Evolutionary conservation across 1,140 invertebrate species (phyloP), one percentile per base, ranked within the genome.

Genomic region (Eubasilissa regina): DNA sequence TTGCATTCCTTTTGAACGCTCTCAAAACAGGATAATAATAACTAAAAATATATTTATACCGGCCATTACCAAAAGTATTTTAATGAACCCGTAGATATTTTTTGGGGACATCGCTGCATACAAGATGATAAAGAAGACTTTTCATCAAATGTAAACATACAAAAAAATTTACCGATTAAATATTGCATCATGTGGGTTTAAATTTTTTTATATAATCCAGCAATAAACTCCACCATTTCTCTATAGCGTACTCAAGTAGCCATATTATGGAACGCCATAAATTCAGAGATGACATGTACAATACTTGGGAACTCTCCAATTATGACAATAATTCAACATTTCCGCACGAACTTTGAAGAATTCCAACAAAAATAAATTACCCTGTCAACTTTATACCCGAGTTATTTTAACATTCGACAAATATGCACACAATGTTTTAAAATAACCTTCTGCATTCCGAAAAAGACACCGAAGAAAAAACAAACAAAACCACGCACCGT

Each of bases 351-450:
- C 25, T 35, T 35, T 56, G 56, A 35, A 62, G 47, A 66, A 77
- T 68, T 68, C 13, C 13, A 77, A 66, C 64, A 68, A 53, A 77
- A 77, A 68, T 77, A 77, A 76, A 64, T 62, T n/a, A 66, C 25
- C 25, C 25, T 35, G 25, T 35, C 25, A 35, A 35, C 25, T 35
- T 35, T 35, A n/a, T n/a, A 19, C 15, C 0, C 13, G 25, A 56
- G 47, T 56, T 74, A 74, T 74, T 74, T 74, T 56, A 15, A 74
- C 25, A 74, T 56, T 10, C 70, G 25, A 74, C 47, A 74, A 55
- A 74, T 55, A 74, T 74, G 51, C 47, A 55, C 51, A 72, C 66
- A 72, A 72, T 72, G 45, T 48, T 72, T 15, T 44, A 44, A 72
- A 72, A 72, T 72, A 72, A 48, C 45, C 11, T 45, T 4, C 15